Evolutionary conservation across 2,888 invertebrate species (phyloP).

Genomic region (Cecidostiba fungosa): DNA sequence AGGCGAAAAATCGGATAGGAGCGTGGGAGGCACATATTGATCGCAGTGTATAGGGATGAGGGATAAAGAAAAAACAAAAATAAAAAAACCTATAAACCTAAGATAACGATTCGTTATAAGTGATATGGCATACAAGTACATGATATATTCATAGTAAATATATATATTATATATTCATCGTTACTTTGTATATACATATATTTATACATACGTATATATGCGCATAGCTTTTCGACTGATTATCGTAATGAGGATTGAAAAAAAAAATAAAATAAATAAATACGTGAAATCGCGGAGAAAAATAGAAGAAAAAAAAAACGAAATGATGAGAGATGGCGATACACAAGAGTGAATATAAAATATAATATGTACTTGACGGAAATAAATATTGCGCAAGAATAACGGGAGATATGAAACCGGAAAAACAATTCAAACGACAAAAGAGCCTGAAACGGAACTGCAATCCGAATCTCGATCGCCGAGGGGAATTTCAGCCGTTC

Average conservation of each 20-base stretch:
- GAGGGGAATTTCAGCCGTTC: constrained; percentile 52
- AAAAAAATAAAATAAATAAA: constrained; percentile 21
- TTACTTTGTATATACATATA: constrained; percentile 71
- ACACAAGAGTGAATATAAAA: constrained; percentile 5
- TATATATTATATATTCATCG: constrained; percentile 71
- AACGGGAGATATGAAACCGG: background rate
- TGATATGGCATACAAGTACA: constrained; percentile 66
- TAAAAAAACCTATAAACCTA: constrained; percentile 61
- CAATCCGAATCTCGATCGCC: constrained; percentile 50
- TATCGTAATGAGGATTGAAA: constrained; percentile 72
- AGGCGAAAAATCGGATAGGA: background rate
- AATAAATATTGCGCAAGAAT: background rate
- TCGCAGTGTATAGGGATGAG: constrained; percentile 14
- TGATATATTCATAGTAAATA: constrained; percentile 66
- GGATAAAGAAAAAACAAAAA: constrained; percentile 27
- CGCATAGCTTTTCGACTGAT: constrained; percentile 79
- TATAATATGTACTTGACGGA: constrained; percentile 23
- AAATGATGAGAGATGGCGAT: constrained; percentile 13
- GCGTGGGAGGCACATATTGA: constrained; percentile 42
- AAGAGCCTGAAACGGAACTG: constrained; percentile 55
- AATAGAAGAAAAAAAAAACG: background rate
- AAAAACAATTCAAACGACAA: constrained; percentile 45
- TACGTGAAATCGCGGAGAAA: constrained; percentile 17
- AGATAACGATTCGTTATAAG: constrained; percentile 65
- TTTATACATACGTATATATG: constrained; percentile 74